These are phyloP conservation scores for Tanypteryx hageni DNA, from an alignment of 2,888 invertebrate species.

Conservation along the genomic window DNA sequence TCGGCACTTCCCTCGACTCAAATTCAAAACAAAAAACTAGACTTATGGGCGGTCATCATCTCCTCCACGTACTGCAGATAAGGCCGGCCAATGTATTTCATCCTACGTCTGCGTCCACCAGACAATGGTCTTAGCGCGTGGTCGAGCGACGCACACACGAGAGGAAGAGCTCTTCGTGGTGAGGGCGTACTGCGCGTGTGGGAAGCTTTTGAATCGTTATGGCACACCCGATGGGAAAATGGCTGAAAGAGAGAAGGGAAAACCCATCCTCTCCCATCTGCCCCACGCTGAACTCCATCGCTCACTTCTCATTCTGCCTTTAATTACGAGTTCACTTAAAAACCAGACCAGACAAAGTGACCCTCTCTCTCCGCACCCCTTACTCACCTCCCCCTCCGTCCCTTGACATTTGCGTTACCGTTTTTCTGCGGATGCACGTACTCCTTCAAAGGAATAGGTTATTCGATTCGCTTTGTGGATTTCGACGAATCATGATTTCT, in stretches of 20 bases:
- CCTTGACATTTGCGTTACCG: background rate
- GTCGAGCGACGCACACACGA: background rate
- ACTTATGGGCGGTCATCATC: background rate
- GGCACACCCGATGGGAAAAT: background rate
- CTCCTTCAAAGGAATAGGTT: background rate
- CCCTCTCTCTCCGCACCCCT: background rate
- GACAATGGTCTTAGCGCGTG: background rate
- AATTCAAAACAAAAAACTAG: background rate
- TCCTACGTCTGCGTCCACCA: background rate
- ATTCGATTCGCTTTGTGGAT: too few relatives aligned
- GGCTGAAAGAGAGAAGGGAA: background rate
- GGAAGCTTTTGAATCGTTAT: background rate
- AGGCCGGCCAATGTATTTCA: background rate
- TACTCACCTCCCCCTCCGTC: background rate
- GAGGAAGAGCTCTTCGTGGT: background rate
- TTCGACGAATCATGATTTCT: too few relatives aligned
- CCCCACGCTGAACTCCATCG: background rate
- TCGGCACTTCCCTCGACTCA: background rate
- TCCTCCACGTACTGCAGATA: background rate
- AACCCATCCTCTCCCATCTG: background rate
- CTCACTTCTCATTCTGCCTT: background rate
- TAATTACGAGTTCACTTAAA: background rate
- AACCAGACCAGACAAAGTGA: conserved; percentile 1
- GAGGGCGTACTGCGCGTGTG: background rate
- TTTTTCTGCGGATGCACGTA: background rate